Percentiles rank a stretch among this genome's conserved stretches.
phyloP scores from a whole-genome alignment of 2,888 invertebrate genomes.

The Lithophane ornitopus region DNA sequence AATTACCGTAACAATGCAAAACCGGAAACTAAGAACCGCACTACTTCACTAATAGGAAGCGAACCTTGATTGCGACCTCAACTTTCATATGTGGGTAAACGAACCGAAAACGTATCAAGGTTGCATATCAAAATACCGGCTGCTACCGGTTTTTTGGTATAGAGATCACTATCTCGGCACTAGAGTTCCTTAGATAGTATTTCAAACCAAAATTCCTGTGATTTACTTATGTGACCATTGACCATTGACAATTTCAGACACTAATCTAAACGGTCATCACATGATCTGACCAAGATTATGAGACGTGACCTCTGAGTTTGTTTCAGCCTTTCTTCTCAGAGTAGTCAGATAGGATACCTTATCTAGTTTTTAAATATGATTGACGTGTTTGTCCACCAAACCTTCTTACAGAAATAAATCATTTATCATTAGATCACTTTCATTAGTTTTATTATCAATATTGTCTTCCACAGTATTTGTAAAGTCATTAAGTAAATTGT shows the following conservation, averaged over 20 bases:
- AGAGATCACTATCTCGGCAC: conserved; percentile 40
- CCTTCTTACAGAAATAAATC: background rate
- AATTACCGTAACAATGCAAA: conserved; percentile 58
- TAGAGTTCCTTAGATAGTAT: conserved; percentile 38
- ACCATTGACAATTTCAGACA: background rate
- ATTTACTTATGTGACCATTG: background rate
- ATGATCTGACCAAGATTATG: background rate
- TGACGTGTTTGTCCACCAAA: background rate
- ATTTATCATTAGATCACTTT: conserved; percentile 3
- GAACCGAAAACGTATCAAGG: conserved; percentile 71
- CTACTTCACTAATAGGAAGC: conserved; percentile 68
- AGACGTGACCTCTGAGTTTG: background rate
- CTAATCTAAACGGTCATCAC: background rate
- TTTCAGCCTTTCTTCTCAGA: background rate
- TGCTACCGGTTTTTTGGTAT: conserved; percentile 56
- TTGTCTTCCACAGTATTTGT: background rate
- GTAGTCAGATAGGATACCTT: background rate
- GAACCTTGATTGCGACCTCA: conserved; percentile 72
- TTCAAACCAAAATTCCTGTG: background rate
- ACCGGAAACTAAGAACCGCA: conserved; percentile 65
- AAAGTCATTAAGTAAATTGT: background rate
- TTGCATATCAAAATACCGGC: conserved; percentile 60
- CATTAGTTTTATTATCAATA: background rate
- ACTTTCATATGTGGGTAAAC: conserved; percentile 73
- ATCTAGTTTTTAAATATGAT: background rate